These are phyloP conservation scores for Leucosticte australis DNA, from an alignment of 2,113 vertebrate genomes.

Conservation along the genomic window DNA sequence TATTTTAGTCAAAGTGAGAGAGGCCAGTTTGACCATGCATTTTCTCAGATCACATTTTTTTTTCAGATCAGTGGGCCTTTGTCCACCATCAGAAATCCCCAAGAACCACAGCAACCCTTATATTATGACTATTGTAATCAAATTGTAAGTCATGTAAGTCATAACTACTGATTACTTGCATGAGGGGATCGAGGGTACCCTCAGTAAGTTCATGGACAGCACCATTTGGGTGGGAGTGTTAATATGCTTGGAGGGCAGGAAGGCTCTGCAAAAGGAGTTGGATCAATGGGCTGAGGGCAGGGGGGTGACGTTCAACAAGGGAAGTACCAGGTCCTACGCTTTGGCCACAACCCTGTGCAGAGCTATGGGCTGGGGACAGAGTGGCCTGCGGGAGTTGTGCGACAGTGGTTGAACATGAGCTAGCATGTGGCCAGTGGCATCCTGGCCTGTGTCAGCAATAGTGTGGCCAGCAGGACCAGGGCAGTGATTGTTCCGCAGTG, in stretches of 20 bases:
- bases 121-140: neutral
- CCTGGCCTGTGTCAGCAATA: neutral
- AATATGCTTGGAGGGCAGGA: neutral
- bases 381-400: neutral
- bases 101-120: neutral
- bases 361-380: neutral
- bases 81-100: neutral
- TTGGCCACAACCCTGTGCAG: accelerated
- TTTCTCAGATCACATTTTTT: neutral
- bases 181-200: neutral
- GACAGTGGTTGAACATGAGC: neutral
- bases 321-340: neutral
- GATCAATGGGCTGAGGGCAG: neutral
- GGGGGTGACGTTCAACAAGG: neutral
- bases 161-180: neutral
- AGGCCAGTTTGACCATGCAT: neutral
- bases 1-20: neutral
- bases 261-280: neutral
- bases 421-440: accelerated
- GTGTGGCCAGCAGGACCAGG: neutral
- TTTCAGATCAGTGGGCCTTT: neutral
- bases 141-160: neutral
- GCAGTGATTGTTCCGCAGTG: too few species aligned
- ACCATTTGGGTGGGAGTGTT: neutral
- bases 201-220: neutral